Conservation (phyloP, 2,888 invertebrate species). For the Argyra leucocephala region DNA sequence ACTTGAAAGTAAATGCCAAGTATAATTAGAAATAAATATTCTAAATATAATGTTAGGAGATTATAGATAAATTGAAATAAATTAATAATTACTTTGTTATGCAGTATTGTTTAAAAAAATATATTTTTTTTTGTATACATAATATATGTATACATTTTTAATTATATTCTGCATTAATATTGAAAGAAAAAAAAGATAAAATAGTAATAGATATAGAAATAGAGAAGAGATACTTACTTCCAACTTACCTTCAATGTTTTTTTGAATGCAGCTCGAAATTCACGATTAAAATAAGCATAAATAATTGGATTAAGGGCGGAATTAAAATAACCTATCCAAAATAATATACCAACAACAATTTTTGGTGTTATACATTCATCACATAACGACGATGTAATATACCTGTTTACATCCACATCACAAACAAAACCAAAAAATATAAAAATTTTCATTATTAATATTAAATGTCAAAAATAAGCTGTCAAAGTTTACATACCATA, state of each 20-base stretch:
- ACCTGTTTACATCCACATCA: slow-evolving; percentile 53
- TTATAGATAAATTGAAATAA: too few relatives aligned
- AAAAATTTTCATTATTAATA: background rate
- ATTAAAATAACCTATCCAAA: slow-evolving; percentile 98
- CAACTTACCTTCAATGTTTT: slow-evolving; percentile 58
- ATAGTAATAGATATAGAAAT: background rate
- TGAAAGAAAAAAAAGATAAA: slow-evolving; percentile 9
- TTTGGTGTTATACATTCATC: slow-evolving; percentile 71
- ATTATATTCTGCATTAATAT: background rate
- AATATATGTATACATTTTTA: too few relatives aligned
- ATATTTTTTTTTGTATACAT: too few relatives aligned
- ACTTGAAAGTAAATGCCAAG: too few relatives aligned
- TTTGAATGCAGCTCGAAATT: slow-evolving; percentile 90
- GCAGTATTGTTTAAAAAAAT: too few relatives aligned
- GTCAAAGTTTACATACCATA: slow-evolving; percentile 61
- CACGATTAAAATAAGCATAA: slow-evolving; percentile 94
- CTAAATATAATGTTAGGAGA: too few relatives aligned
- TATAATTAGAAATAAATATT: too few relatives aligned
- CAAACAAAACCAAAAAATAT: slow-evolving; percentile 12
- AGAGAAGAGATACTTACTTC: background rate
- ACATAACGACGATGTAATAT: slow-evolving; percentile 70
- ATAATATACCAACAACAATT: slow-evolving; percentile 77
- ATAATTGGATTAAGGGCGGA: slow-evolving; percentile 93
- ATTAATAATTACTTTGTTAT: too few relatives aligned
- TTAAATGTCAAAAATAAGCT: too few relatives aligned